phyloP scores from a whole-genome alignment of 1,140 invertebrate species.

The Bombus picipes region DNA sequence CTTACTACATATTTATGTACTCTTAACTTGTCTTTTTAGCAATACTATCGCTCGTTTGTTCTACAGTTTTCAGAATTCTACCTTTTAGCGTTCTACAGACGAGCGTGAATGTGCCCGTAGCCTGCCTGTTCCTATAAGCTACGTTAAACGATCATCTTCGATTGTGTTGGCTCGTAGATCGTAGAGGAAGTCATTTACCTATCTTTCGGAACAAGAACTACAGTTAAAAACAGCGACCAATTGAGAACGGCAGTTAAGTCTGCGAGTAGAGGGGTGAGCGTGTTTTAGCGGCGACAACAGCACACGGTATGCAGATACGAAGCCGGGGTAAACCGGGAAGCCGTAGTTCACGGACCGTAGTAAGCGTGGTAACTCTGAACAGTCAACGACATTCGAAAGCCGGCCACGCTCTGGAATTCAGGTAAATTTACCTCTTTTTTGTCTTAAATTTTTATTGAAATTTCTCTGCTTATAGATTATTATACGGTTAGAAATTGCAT shows the following conservation, averaged over 20 bases:
- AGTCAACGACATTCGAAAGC: constrained; percentile 62
- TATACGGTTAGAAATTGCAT: not conserved
- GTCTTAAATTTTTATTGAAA: not conserved
- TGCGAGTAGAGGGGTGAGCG: constrained; percentile 55
- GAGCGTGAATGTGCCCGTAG: too few relatives aligned
- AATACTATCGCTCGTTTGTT: not conserved
- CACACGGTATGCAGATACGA: constrained; percentile 64
- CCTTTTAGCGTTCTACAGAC: not conserved
- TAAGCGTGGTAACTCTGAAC: constrained; percentile 67
- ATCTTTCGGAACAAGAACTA: constrained; percentile 53
- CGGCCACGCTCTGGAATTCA: constrained; percentile 35
- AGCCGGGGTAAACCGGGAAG: constrained; percentile 57
- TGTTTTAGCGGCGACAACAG: constrained; percentile 60
- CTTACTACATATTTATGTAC: not conserved
- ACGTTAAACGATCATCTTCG: not conserved
- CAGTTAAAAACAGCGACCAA: constrained; percentile 60
- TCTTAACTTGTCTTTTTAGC: not conserved
- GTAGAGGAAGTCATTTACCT: constrained; percentile 16
- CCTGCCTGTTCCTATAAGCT: not conserved
- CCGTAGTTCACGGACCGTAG: constrained; percentile 62
- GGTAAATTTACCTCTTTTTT: constrained; percentile 34
- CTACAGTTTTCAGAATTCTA: not conserved
- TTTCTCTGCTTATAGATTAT: not conserved
- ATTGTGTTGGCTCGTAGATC: not conserved
- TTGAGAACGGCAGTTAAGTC: constrained; percentile 58